Percentiles rank a stretch among this genome's conserved stretches.
Conservation (phyloP, 2,113 vertebrate genomes). For the Rana temporaria region DNA sequence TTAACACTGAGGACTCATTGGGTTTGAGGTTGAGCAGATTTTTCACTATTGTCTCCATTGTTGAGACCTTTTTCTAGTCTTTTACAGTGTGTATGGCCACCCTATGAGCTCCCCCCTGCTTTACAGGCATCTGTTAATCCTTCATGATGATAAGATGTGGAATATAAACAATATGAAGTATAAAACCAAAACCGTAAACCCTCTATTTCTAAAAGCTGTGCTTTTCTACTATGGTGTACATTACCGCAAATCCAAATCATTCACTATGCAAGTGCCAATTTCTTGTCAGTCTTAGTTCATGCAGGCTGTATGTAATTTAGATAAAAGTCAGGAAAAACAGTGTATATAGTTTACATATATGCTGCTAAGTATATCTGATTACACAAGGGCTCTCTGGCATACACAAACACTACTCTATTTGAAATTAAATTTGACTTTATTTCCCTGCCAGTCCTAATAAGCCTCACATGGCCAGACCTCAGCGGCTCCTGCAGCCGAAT, state of each 20-base stretch:
- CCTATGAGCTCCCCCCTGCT: conserved; percentile 7
- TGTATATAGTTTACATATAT: conserved; percentile 56
- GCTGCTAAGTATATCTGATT: conserved; percentile 26
- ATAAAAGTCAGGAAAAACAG: conserved; percentile 39
- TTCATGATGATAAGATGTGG: not conserved
- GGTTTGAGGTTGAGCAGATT: no score
- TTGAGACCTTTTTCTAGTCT: no score
- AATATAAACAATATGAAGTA: conserved; percentile 43
- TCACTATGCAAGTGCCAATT: conserved; percentile 50
- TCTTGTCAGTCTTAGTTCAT: conserved; percentile 60
- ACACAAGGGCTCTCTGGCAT: conserved; percentile 6
- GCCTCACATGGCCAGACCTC: conserved; percentile 62
- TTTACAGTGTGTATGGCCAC: no score
- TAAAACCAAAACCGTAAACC: conserved; percentile 53
- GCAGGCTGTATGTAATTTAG: conserved; percentile 64
- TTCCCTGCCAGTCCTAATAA: conserved; percentile 66
- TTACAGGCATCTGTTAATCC: not conserved
- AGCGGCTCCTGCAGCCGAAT: conserved; percentile 65
- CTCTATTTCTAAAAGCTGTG: not conserved
- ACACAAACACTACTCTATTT: conserved; percentile 61
- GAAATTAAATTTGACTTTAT: conserved; percentile 58
- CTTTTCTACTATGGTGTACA: not conserved
- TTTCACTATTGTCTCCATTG: no score
- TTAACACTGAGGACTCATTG: no score
- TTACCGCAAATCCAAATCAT: conserved; percentile 58